Evolutionary conservation across 64 coral and sea anemone genomes (phyloP).

Genomic region (Pocillopora verrucosa): DNA sequence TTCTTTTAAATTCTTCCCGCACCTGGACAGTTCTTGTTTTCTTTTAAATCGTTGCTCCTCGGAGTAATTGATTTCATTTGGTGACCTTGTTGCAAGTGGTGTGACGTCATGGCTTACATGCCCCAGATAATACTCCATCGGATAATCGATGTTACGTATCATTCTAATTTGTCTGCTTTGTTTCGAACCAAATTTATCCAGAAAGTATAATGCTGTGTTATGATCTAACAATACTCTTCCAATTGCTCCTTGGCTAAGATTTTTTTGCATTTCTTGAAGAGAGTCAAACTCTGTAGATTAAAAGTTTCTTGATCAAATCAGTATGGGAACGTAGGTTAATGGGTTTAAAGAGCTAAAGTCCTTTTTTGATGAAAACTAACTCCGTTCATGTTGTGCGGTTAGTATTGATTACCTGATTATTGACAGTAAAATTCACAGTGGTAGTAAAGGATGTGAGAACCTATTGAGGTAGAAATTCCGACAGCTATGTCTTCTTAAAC

Average conservation of each 20-base stretch:
- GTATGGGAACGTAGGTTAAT: too few relatives aligned
- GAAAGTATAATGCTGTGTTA: conserved; percentile 20
- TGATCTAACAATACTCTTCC: conserved; percentile 30
- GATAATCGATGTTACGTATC: conserved; percentile 10
- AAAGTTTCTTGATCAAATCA: background rate
- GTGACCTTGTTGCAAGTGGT: background rate
- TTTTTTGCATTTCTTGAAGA: conserved; percentile 22
- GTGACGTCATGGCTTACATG: background rate
- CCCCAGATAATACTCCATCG: conserved; percentile 15
- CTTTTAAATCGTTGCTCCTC: too few relatives aligned
- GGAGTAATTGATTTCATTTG: too few relatives aligned
- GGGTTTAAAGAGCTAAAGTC: too few relatives aligned
- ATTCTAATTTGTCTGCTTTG: conserved; percentile 8
- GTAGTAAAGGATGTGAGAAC: too few relatives aligned
- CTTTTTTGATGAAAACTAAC: too few relatives aligned
- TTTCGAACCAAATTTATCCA: conserved; percentile 11
- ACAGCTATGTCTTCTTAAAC: too few relatives aligned
- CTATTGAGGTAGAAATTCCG: too few relatives aligned
- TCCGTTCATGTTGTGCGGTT: too few relatives aligned
- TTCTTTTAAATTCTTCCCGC: background rate
- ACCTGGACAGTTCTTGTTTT: background rate
- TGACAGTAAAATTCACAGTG: too few relatives aligned
- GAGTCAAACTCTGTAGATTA: background rate
- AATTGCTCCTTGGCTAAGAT: background rate
- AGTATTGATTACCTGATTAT: too few relatives aligned